Evolutionary conservation across 2,888 invertebrate species (phyloP), one percentile per base, ranked within the genome.

Genomic region (Cheilosia vernalis): DNA sequence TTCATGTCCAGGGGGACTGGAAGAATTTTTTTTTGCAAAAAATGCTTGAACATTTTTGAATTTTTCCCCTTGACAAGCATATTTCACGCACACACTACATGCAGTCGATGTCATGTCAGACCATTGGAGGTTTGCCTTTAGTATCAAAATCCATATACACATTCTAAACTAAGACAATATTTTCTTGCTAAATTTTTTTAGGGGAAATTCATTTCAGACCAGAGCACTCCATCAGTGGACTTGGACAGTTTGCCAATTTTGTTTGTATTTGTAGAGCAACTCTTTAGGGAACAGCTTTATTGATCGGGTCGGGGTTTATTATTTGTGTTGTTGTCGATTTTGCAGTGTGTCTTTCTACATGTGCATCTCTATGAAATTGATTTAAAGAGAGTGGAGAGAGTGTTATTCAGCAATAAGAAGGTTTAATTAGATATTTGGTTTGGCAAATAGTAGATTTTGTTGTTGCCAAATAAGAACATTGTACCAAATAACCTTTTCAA

Each of bases 1-100:
- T 55, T 44, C 27, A 67, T 67, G 67, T 67, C 55, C 27, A 67
- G 24, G 66, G 9, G 6, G 27, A 19, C 33, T 49, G 33, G 21
- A 42, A 37, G 13, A 13, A 13, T 37, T 37, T 13, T 37, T 13
- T 0, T 13, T 37, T 37, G 13, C 3, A 37, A 37, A 37, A 13
- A 37, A 37, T 10, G 33, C 33, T 33, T 10, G 2, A 10, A 33
- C 1, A 33, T 33, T 37, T 37, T 0, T 37, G 10, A 37, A 4
- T 13, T 37, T 37, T 37, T 37, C 4, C 4, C 13, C 37, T 37
- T 3, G 33, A 33, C 33, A 33, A 10, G 3, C 33, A 33, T 10
- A 33, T 33, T 10, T 10, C 4, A 37, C 10, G 37, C 37, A 37
- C 37, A 37, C 4, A 37, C 4, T 37, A 13, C 37, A 13, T 37